Evolutionary conservation across 2,888 invertebrate genomes (phyloP).

Genomic region (Clepsis dumicolana): DNA sequence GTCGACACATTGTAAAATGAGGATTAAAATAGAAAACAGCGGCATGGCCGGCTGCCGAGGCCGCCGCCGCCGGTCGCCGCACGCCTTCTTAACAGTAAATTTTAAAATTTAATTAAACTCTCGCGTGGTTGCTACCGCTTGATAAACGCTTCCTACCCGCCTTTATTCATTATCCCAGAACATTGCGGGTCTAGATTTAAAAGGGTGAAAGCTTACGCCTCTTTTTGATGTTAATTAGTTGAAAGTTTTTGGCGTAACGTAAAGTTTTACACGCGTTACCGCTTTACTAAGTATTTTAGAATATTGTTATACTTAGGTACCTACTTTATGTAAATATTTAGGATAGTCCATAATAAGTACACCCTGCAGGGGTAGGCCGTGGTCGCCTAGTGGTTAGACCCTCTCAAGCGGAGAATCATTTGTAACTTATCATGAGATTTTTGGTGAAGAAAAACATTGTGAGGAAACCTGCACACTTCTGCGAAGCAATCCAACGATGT

Average conservation of each 20-base stretch:
- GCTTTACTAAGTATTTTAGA: neutral
- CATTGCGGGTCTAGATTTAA: slow-evolving; percentile 45
- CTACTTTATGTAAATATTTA: neutral
- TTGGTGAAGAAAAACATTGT: too few species aligned
- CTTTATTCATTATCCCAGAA: slow-evolving; percentile 60
- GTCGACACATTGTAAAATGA: slow-evolving; percentile 50
- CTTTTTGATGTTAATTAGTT: slow-evolving; percentile 36
- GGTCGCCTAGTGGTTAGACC: too few species aligned
- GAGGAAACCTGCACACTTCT: too few species aligned
- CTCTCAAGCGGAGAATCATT: too few species aligned
- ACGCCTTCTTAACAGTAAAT: slow-evolving; percentile 75
- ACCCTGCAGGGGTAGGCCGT: too few species aligned
- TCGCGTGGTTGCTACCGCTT: slow-evolving; percentile 73
- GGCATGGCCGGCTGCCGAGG: slow-evolving; percentile 54
- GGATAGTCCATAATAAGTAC: too few species aligned
- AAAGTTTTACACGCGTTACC: neutral
- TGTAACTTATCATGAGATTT: too few species aligned
- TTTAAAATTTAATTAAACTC: slow-evolving; percentile 81
- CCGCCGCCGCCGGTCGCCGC: slow-evolving; percentile 62
- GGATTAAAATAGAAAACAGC: slow-evolving; percentile 62
- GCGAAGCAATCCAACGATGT: too few species aligned
- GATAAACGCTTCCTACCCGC: slow-evolving; percentile 73
- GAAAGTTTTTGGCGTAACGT: slow-evolving; percentile 17
- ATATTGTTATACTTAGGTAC: neutral
- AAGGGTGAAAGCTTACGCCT: slow-evolving; percentile 34